phyloP scores from a whole-genome alignment of 2,888 invertebrate genomes.

The Charanyca ferruginea region DNA sequence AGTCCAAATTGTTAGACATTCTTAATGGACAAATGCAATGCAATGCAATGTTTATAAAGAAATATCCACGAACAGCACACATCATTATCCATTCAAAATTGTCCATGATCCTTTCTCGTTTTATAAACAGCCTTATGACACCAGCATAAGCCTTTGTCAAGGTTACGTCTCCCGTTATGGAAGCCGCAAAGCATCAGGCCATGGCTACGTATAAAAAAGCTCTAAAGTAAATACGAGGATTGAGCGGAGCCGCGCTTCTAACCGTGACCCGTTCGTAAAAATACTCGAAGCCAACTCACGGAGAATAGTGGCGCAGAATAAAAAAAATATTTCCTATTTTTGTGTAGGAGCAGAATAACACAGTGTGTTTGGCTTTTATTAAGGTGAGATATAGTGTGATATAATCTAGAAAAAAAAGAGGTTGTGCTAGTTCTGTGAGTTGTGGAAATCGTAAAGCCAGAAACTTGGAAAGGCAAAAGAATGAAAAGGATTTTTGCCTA shows the following conservation, averaged over 20 bases:
- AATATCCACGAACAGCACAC: constrained; percentile 18
- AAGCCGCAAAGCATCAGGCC: constrained; percentile 43
- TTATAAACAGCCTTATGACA: constrained; percentile 52
- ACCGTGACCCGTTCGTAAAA: constrained; percentile 52
- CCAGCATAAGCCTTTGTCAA: constrained; percentile 52
- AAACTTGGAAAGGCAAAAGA: background rate
- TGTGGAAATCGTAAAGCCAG: background rate
- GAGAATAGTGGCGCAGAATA: constrained; percentile 47
- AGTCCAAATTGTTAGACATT: too few relatives aligned
- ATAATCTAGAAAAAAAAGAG: background rate
- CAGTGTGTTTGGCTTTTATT: constrained; percentile 31
- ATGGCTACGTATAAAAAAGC: constrained; percentile 64
- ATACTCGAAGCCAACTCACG: constrained; percentile 37
- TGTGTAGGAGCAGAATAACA: constrained; percentile 8
- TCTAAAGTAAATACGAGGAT: constrained; percentile 66
- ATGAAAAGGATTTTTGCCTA: background rate
- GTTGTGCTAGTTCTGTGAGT: background rate
- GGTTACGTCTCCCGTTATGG: constrained; percentile 53
- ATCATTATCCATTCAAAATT: constrained; percentile 48
- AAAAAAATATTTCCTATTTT: constrained; percentile 55
- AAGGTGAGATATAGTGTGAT: constrained; percentile 23
- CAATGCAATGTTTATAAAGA: too few relatives aligned
- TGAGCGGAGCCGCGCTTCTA: constrained; percentile 31
- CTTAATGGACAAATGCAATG: background rate
- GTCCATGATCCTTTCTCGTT: constrained; percentile 17